Evolutionary conservation across 1,140 invertebrate genomes (phyloP), one percentile per base, ranked within the genome.

Genomic region (Drosophila pseudoananassae): DNA sequence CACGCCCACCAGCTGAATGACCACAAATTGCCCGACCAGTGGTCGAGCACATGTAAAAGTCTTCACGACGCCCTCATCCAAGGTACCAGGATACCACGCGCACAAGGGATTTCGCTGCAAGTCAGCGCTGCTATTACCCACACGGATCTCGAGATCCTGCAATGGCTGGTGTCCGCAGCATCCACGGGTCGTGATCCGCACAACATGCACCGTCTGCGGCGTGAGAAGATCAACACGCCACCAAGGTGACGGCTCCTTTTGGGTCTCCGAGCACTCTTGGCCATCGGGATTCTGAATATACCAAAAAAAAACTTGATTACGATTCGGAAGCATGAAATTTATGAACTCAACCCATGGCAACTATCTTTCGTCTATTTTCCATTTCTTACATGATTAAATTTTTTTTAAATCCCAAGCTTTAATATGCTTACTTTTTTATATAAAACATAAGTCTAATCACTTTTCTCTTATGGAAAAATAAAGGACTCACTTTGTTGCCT

Each of bases 11-110:
- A 98, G 93, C 92, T 98, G 97, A 17, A 98, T 93, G 89, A 96
- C 97, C 27, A 98, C 97, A 83, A 96, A 96, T 76, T 98, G 96
- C 0, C 97, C 97, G 27, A 96, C 93, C 45, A 98, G 92, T 3
- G 96, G 94, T 47, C 97, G 93, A 0, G 97, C 97, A 92, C 97
- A 98, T 1, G 94, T 94, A 90, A 98, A 97, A 14, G 96, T 96
- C 92, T 97, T 97, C 4, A 96, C 97, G n/a, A 96, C 94, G 27
- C 97, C 97, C 92, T 98, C 97, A 83, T 98, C 97, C 46, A 98
- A 94, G n/a, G 96, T 97, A 54, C 97, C 97, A 0, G 97, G 97
- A 92, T 97, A 97, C 97, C 97, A 98, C 10, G 97, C 96, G 87
- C 97, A 98, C 1, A 98, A 92, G 33, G 97, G 96, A 93, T 98